Base-by-base conservation (phyloP, 2,888 invertebrate species). In the Amphimallon solstitiale region DNA sequence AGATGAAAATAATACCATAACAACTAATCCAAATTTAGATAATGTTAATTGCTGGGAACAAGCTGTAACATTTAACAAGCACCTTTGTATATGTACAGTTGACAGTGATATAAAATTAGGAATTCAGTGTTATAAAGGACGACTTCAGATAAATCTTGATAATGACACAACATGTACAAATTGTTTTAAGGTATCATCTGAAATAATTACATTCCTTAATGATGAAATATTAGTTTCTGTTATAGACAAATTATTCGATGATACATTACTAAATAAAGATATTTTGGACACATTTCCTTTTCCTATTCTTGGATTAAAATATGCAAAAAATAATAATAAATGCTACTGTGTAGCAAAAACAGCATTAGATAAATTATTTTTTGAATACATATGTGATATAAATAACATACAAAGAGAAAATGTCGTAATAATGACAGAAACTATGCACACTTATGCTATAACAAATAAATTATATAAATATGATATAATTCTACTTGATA, bases 31-130 rank as follows among this genome's bases (percentile, higher is more conserved):
- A 1, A 82, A 78, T 23, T 78, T 80, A 4, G 74, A 79, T 1
- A 79, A 83, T 70, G 83, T 85, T 2, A 83, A 85, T 68, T 92
- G 92, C 73, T 94, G 93, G 93, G 92, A 93, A 76, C 91, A 92
- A 77, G 92, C 91, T 5, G 83, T 93, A 38, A 91, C 90, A 77
- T 89, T 87, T 79, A 81, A 87, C 66, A 80, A 83, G 54, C 75
- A 84, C 70, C 84, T 87, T 1, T 61, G 80, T 12, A 2, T 17
- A 4, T 70, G 82, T 1, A 68, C 76, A 56, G 68, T 79, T 67
- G 77, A 82, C 70, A 78, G 83, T 40, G 74, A 73, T 17, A 66
- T 85, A 60, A 73, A 78, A 66, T 67, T 83, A 62, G 72, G 81
- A 66, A 79, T 85, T 71, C 77, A 81, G 45, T 79, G 84, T 72